These are phyloP conservation scores for Onychostruthus taczanowskii DNA, from an alignment of 2,113 vertebrate species.

Conservation along the genomic window DNA sequence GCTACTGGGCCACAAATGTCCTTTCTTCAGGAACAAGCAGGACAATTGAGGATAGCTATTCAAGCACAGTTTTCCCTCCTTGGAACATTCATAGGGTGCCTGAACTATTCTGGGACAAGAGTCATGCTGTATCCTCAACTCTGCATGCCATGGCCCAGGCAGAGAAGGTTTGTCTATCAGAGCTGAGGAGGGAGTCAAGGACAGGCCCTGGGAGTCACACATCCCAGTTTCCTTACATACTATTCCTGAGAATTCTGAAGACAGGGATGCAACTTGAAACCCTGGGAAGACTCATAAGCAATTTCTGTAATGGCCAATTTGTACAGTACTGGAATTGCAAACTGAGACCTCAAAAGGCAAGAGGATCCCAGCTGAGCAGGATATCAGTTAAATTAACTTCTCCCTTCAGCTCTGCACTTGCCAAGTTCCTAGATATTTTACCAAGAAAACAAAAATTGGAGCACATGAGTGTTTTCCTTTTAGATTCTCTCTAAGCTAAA, in stretches of 20 bases:
- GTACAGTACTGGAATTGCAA: background rate
- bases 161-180: background rate
- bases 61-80: background rate
- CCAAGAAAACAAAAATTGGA: constrained; percentile 31
- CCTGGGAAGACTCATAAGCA: constrained; percentile 10
- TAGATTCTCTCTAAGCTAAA: constrained; percentile 20
- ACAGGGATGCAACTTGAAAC: background rate
- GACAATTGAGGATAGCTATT: background rate
- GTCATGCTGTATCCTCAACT: background rate
- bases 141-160: background rate
- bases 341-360: constrained; percentile 1
- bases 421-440: constrained; percentile 23
- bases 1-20: background rate
- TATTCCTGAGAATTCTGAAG: background rate
- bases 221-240: background rate
- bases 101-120: background rate
- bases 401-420: background rate
- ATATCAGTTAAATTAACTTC: constrained; percentile 35
- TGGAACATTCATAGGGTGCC: background rate
- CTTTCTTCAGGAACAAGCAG: background rate
- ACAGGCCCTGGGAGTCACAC: background rate
- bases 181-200: background rate
- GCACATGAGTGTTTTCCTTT: background rate
- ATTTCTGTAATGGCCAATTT: background rate
- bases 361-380: background rate